Evolutionary conservation across 2,113 vertebrate species (phyloP), one percentile per base, ranked within the genome.

Genomic region (Bujurquina vittata): DNA sequence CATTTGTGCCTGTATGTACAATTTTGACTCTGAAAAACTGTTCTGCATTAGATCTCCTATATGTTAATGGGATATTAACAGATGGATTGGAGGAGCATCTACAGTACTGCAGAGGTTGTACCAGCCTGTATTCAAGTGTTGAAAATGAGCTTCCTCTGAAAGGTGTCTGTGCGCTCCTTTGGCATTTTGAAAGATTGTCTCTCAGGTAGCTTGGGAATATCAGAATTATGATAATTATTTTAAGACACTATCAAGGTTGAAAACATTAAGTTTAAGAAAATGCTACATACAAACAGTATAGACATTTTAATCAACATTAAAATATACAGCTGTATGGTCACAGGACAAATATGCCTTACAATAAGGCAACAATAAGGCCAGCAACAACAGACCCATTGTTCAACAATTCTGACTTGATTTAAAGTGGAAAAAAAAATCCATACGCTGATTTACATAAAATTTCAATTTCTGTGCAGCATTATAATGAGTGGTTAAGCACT

Each of bases 251-350:
- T 14, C 15, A 49, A 12, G 15, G 46, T 49, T 17, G 15, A 49
- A 17, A 49, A 49, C 4, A 40, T 40, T 0, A 10, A 31, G 23
- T 52, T 20, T 20, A 46, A 49, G 23, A 33, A 52, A 29, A 22
- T 18, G 12, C 15, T 33, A 79, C 22, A 33, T 17, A 49, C 15
- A 69, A 58, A 33, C 33, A 59, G 18, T 40, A 37, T 67, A 76
- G 20, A 15, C 17, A 74, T 46, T 89, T 89, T 86, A 92, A 78
- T 88, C 77, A 75, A 81, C 37, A 57, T 5, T 56, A 59, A 85
- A 78, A 89, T 63, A 73, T 75, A 78, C n/a, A 81, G 14, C 23
- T 10, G 46, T 75, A 78, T 52, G 73, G 7, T 83, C n/a, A 33
- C 22, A 59, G 3, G 56, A 20, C 5, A 67, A 40, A 63, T 29